These are phyloP conservation scores for Eueides isabella DNA, from an alignment of 1,140 invertebrate genomes.

Conservation along the genomic window DNA sequence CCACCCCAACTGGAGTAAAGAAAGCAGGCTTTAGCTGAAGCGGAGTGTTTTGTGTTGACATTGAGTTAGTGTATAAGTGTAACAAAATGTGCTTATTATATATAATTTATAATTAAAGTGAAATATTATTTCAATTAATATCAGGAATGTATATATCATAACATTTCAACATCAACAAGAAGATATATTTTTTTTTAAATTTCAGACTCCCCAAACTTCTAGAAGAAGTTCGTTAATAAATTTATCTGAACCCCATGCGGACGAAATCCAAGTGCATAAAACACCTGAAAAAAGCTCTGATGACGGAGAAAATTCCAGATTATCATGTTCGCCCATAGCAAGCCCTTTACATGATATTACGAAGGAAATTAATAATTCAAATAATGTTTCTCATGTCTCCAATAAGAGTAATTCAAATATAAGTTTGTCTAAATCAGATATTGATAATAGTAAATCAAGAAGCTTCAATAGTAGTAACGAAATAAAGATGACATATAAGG, in stretches of 20 bases:
- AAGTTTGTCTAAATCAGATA: slow-evolving; percentile 37
- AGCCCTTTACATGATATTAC: slow-evolving; percentile 62
- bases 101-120: too few relatives aligned
- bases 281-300: slow-evolving; percentile 40
- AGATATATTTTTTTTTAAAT: too few relatives aligned
- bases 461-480: slow-evolving; percentile 15
- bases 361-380: slow-evolving; percentile 47
- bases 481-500: slow-evolving; percentile 33
- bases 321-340: slow-evolving; percentile 63
- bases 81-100: too few relatives aligned
- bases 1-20: too few relatives aligned
- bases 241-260: slow-evolving; percentile 37
- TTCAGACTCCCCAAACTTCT: slow-evolving; percentile 39
- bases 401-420: slow-evolving; percentile 28
- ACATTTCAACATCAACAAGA: too few relatives aligned
- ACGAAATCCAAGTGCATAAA: slow-evolving; percentile 33
- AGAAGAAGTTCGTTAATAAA: slow-evolving; percentile 39
- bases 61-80: too few relatives aligned
- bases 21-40: too few relatives aligned
- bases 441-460: slow-evolving; percentile 6
- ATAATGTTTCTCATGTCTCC: not conserved
- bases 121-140: too few relatives aligned
- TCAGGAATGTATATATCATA: too few relatives aligned
- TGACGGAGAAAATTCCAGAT: slow-evolving; percentile 44
- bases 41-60: too few relatives aligned